These are phyloP conservation scores for Mareca strepera DNA, from an alignment of 2,797 vertebrate species.

Conservation along the genomic window DNA sequence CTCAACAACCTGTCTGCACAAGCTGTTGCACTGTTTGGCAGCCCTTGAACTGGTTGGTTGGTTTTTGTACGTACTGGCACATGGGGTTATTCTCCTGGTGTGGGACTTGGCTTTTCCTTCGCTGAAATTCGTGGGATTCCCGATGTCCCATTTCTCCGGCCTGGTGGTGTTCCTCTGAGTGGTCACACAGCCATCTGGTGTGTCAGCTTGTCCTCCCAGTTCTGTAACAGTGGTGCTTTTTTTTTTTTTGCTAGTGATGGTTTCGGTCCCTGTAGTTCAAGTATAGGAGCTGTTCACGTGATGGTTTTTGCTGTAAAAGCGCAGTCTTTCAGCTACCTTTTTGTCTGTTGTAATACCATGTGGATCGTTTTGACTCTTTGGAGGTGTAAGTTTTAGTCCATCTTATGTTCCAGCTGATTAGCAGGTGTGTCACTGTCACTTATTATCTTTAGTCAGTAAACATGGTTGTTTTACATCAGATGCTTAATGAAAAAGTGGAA, in stretches of 20 bases:
- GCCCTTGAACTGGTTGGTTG: neutral
- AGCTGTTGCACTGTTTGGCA: neutral
- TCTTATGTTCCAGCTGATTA: neutral
- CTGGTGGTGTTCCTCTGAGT: neutral
- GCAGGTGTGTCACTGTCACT: neutral
- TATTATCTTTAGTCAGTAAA: neutral
- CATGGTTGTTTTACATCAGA: neutral
- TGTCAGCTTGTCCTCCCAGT: neutral
- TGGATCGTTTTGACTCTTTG: neutral
- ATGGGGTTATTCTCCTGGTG: neutral
- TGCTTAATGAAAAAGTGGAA: neutral
- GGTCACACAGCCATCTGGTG: neutral
- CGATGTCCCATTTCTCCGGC: neutral
- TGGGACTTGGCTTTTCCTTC: neutral
- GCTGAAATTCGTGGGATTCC: neutral
- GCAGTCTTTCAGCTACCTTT: neutral
- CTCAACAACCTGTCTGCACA: neutral
- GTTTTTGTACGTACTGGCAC: accelerated
- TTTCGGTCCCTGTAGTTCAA: neutral
- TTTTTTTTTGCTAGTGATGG: neutral
- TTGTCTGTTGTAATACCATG: accelerated
- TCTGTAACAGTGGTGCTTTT: neutral
- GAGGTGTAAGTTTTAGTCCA: neutral
- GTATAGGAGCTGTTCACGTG: neutral
- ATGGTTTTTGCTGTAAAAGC: neutral